Base-by-base conservation (phyloP, 2,888 invertebrate genomes). In the Craniophora ligustri region DNA sequence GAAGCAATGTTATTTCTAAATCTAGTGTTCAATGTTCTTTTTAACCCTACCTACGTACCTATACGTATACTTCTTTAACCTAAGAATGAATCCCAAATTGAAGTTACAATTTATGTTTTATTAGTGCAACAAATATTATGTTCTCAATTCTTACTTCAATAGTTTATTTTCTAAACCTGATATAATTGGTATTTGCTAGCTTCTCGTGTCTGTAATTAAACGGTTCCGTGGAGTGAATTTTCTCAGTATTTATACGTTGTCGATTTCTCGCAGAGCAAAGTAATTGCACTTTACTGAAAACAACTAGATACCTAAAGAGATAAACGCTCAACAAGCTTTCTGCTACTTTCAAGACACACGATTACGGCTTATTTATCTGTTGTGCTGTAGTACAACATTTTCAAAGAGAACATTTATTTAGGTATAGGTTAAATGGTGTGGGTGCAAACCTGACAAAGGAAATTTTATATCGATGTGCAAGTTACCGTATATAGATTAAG, bases 281-380 rank as follows among this genome's bases (percentile, higher is more conserved):
- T 54, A 65, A 65, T 65, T 54, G 39, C 35, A 26, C 39, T 60
- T 46, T 32, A 35, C 31, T 30, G 15, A 32, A 40, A 63, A 58
- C 51, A 64, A 51, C 21, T 39, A 38, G 31, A 36, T 56, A 28
- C 16, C 8, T 19, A 46, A 57, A 45, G n/a, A 50, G 38, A 35
- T 46, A 63, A 57, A 44, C 7, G 15, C 11, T 26, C 21, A 8
- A 19, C 23, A 46, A 50, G 26, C 32, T 42, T 57, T 49, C 19
- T 46, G 26, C 40, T 21, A 31, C 21, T 47, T 38, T 38, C 30
- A 10, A 45, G 10, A 57, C 42, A 44, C 26, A 38, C n/a, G 14
- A 5, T 47, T 41, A 14, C 2, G 10, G 32, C 35, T 16, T 39
- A 31, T 44, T 40, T 59, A 40, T 35, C 7, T 38, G 8, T 14